A percentile compares a stretch with the other conserved stretches of the same genome.
These are phyloP conservation scores for Euleptes europaea DNA, from an alignment of 2,113 vertebrate species.

Conservation along the genomic window DNA sequence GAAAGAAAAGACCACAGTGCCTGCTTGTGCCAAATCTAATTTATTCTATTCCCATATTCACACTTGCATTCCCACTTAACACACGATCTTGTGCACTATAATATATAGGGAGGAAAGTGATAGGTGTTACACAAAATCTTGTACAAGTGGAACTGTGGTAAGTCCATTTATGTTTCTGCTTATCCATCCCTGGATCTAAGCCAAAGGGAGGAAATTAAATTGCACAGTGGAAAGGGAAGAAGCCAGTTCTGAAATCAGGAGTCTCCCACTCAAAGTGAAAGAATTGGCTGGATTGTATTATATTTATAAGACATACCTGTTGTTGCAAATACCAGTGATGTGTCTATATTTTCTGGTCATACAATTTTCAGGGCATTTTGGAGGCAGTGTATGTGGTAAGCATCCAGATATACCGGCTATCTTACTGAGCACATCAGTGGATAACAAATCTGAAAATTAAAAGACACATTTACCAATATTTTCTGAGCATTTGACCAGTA, in stretches of 20 bases:
- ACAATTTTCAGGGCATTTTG: slow-evolving; percentile 73
- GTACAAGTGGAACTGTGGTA: too few species aligned
- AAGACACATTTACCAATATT: background rate
- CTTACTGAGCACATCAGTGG: slow-evolving; percentile 69
- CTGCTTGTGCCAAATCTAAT: too few species aligned
- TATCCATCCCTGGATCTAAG: too few species aligned
- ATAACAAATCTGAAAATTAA: slow-evolving; percentile 71
- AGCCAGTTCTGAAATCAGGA: background rate
- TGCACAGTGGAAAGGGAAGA: background rate
- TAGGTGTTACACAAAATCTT: too few species aligned
- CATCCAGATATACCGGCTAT: slow-evolving; percentile 85
- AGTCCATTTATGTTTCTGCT: too few species aligned
- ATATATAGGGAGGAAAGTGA: too few species aligned
- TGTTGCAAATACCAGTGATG: slow-evolving; percentile 90
- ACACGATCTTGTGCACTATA: too few species aligned
- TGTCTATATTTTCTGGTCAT: slow-evolving; percentile 81
- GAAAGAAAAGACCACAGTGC: too few species aligned
- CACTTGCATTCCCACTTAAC: too few species aligned
- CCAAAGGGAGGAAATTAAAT: background rate
- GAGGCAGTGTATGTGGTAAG: slow-evolving; percentile 68
- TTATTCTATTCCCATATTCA: too few species aligned
- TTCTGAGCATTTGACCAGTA: background rate
- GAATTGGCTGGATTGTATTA: background rate
- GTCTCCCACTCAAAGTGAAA: background rate
- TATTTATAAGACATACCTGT: slow-evolving; percentile 79